Percentiles rank a stretch among this genome's conserved stretches.
phyloP scores from a whole-genome alignment of 2,113 vertebrate genomes.

The Sardina pilchardus region DNA sequence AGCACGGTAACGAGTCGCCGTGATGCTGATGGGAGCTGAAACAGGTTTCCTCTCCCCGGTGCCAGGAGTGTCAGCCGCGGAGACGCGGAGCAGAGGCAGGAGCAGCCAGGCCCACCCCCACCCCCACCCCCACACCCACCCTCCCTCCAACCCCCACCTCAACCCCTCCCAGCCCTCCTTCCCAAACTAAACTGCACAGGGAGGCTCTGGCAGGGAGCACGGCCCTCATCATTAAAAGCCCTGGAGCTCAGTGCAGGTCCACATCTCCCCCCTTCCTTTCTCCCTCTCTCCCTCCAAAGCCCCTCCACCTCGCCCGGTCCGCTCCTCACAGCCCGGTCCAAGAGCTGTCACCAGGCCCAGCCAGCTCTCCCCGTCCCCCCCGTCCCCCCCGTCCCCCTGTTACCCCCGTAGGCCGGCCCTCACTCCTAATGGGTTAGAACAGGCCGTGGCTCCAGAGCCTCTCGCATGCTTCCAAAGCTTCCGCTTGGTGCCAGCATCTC shows the following conservation, averaged over 20 bases:
- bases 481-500: background rate
- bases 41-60: background rate
- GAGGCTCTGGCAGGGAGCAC: background rate
- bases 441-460: background rate
- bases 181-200: background rate
- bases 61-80: background rate
- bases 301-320: background rate
- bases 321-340: constrained; percentile 3
- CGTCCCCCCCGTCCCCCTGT: background rate
- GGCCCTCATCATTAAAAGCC: background rate
- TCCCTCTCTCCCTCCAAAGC: background rate
- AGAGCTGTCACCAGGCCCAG: background rate
- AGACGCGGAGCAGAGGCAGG: background rate
- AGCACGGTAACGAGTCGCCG: background rate
- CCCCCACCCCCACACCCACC: background rate
- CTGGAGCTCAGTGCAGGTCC: background rate
- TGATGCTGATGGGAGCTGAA: background rate
- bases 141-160: background rate
- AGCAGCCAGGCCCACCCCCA: background rate
- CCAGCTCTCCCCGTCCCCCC: background rate
- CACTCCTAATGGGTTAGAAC: constrained; percentile 6
- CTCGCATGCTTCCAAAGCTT: background rate
- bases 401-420: background rate
- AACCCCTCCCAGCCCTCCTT: background rate
- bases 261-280: background rate